These are phyloP conservation scores for Temnothorax unifasciatus DNA, from an alignment of 2,888 invertebrate species.

Conservation along the genomic window DNA sequence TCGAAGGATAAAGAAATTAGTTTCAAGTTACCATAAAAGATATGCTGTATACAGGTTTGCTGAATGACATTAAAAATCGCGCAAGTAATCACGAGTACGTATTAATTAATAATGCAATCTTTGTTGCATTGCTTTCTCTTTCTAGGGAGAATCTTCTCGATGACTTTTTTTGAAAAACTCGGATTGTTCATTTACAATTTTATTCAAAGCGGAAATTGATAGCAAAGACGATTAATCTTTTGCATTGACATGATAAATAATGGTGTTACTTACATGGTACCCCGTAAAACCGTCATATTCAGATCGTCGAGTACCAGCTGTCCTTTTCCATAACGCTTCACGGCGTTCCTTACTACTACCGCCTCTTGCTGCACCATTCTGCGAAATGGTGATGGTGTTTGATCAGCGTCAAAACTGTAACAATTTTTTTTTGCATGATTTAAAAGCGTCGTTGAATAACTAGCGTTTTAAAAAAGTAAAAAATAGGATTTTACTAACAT, in stretches of 20 bases:
- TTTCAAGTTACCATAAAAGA: constrained; percentile 23
- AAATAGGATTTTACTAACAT: too few relatives aligned
- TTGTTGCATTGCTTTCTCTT: background rate
- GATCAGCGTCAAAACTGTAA: constrained; percentile 14
- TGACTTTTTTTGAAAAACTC: background rate
- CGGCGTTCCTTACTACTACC: constrained; percentile 90
- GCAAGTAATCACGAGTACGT: background rate
- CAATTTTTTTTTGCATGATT: too few relatives aligned
- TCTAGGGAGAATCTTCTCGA: background rate
- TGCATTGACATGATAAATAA: background rate
- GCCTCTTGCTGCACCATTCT: constrained; percentile 86
- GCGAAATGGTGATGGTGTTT: constrained; percentile 8
- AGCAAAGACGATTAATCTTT: background rate
- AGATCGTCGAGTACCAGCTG: constrained; percentile 89
- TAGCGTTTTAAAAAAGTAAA: too few relatives aligned
- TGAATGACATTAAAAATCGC: background rate
- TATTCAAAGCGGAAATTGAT: background rate
- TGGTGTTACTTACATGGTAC: constrained; percentile 90
- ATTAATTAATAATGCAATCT: background rate
- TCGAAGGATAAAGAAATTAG: constrained; percentile 29
- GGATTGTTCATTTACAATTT: background rate
- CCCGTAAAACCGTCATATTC: constrained; percentile 91
- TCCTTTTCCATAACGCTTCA: constrained; percentile 89
- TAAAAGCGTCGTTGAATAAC: too few relatives aligned
- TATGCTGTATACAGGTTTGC: background rate